Evolutionary conservation across 1,140 invertebrate species (phyloP).

Genomic region (Caenorhabditis elegans): WBcel235 BX284604.4:13841001-13841500

Average conservation of each 20-base stretch:
- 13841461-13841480: conserved; percentile 45
- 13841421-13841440: not conserved
- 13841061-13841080: too few relatives aligned
- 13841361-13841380: not conserved
- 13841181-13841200: not conserved
- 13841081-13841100: too few relatives aligned
- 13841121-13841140: not conserved
- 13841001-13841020: too few relatives aligned
- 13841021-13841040: too few relatives aligned
- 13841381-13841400: conserved; percentile 14
- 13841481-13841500: conserved; percentile 17
- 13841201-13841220: not conserved
- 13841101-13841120: not conserved
- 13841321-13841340: conserved; percentile 19
- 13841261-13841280: not conserved
- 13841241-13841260: not conserved
- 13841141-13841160: not conserved
- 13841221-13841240: not conserved
- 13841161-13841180: not conserved
- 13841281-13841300: not conserved
- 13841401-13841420: not conserved
- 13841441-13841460: conserved; percentile 30
- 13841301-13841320: conserved; percentile 36
- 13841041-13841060: too few relatives aligned
- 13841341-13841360: not conserved